Percentiles rank a stretch among this genome's conserved stretches.
phyloP scores from a whole-genome alignment of 2,797 vertebrate genomes.

The Hyperoplus lanceolatus region DNA sequence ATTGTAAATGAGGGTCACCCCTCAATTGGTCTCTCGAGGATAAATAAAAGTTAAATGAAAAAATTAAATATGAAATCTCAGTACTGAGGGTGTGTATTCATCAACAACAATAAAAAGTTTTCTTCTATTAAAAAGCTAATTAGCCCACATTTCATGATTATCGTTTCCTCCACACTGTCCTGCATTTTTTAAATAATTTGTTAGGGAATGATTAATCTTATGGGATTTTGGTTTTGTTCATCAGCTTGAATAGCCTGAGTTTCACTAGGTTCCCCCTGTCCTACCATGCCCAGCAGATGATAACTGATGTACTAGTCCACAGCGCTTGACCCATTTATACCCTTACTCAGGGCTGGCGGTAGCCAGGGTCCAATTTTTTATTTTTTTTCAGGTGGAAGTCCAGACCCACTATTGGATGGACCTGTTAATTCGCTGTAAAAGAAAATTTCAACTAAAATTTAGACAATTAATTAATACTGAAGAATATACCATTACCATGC shows the following conservation, averaged over 20 bases:
- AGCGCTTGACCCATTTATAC: constrained; percentile 71
- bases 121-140: constrained; percentile 32
- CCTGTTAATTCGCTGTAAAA: too few relatives aligned
- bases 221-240: constrained; percentile 46
- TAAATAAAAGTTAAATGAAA: too few relatives aligned
- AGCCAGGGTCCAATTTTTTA: constrained; percentile 51
- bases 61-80: constrained; percentile 63
- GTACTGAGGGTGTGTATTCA: too few relatives aligned
- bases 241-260: constrained; percentile 26
- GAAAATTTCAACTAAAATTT: too few relatives aligned
- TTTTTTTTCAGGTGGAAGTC: too few relatives aligned
- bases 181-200: constrained; percentile 4
- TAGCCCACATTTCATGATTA: neutral
- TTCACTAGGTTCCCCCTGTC: constrained; percentile 50
- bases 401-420: too few relatives aligned
- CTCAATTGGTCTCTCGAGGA: too few relatives aligned
- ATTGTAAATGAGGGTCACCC: too few relatives aligned
- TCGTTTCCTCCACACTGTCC: neutral
- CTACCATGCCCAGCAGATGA: constrained; percentile 65
- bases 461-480: too few relatives aligned
- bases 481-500: too few relatives aligned
- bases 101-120: too few relatives aligned
- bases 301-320: constrained; percentile 65
- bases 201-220: constrained; percentile 36
- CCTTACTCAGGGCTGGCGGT: constrained; percentile 64